Evolutionary conservation across 1,140 invertebrate species (phyloP).

Genomic region (Dinoponera quadriceps): DNA sequence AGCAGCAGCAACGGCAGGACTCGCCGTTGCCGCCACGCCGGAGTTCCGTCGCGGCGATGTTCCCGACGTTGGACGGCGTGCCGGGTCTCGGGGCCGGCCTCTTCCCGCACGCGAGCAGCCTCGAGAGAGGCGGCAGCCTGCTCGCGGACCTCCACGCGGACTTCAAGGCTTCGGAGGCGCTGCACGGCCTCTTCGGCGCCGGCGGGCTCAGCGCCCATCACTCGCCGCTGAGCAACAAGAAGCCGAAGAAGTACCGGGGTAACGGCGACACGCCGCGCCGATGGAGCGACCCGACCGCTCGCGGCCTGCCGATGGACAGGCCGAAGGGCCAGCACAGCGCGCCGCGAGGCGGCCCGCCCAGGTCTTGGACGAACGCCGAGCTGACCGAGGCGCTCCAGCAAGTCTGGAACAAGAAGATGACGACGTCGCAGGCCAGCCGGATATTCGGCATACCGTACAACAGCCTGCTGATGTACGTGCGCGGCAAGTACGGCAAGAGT

Average conservation of each 20-base stretch:
- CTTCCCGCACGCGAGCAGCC: constrained; percentile 77
- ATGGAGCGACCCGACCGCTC: constrained; percentile 78
- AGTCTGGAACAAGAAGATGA: constrained; percentile 97
- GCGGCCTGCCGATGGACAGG: constrained; percentile 86
- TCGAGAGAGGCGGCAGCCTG: constrained; percentile 76
- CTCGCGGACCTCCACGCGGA: constrained; percentile 81
- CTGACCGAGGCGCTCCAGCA: constrained; percentile 95
- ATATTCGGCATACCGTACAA: constrained; percentile 97
- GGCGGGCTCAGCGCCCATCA: constrained; percentile 72
- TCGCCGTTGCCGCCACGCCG: constrained; percentile 73
- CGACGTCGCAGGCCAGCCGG: constrained; percentile 95
- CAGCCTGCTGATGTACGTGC: constrained; percentile 95
- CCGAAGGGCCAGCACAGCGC: constrained; percentile 96
- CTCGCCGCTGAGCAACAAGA: constrained; percentile 71
- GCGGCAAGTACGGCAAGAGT: constrained; percentile 96
- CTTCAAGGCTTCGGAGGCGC: constrained; percentile 82
- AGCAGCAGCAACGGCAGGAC: constrained; percentile 75
- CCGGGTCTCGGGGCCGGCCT: constrained; percentile 75
- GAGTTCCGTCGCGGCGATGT: constrained; percentile 77
- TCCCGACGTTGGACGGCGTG: constrained; percentile 79
- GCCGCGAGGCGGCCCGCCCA: constrained; percentile 93
- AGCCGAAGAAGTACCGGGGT: constrained; percentile 78
- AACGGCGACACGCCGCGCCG: constrained; percentile 75
- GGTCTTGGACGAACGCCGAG: constrained; percentile 96
- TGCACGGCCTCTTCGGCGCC: constrained; percentile 80